Evolutionary conservation across 1,140 invertebrate species (phyloP).

Genomic region (Ceratitis capitata): DNA sequence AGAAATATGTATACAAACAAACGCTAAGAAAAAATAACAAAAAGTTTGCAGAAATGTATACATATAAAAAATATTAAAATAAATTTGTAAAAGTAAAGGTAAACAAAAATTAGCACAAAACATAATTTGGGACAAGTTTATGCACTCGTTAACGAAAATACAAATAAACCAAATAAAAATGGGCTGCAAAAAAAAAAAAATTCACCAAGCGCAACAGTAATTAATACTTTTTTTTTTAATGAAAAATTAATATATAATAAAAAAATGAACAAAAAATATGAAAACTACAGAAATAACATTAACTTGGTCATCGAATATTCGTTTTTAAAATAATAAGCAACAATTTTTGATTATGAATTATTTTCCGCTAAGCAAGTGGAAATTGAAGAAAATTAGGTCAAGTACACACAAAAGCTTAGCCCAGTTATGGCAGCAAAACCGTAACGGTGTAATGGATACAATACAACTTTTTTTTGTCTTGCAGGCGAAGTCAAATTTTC

Average conservation of each 20-base stretch:
- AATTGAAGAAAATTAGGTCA: constrained; percentile 28
- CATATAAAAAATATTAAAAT: too few relatives aligned
- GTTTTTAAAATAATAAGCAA: constrained; percentile 34
- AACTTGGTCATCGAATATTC: constrained; percentile 6
- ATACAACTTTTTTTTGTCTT: neutral
- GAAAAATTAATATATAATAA: too few relatives aligned
- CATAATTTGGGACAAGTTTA: neutral
- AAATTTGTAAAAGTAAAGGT: neutral
- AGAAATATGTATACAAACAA: too few relatives aligned
- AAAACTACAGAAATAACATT: neutral
- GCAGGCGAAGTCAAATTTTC: neutral
- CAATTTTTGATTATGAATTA: constrained; percentile 18
- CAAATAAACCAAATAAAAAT: neutral
- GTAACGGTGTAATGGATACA: neutral
- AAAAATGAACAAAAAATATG: neutral
- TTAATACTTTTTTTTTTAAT: too few relatives aligned
- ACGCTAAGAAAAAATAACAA: too few relatives aligned
- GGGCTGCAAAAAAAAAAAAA: neutral
- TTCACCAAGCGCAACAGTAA: neutral
- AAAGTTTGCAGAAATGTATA: too few relatives aligned
- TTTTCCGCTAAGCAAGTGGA: constrained; percentile 7
- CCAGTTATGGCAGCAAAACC: neutral
- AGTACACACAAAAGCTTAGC: neutral
- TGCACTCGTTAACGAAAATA: neutral
- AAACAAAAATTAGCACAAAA: neutral